A percentile compares a stretch with the other conserved stretches of the same genome.
These are phyloP conservation scores for Pipistrellus pygmaeus DNA, from an alignment of 2,797 vertebrate species.

Conservation along the genomic window DNA sequence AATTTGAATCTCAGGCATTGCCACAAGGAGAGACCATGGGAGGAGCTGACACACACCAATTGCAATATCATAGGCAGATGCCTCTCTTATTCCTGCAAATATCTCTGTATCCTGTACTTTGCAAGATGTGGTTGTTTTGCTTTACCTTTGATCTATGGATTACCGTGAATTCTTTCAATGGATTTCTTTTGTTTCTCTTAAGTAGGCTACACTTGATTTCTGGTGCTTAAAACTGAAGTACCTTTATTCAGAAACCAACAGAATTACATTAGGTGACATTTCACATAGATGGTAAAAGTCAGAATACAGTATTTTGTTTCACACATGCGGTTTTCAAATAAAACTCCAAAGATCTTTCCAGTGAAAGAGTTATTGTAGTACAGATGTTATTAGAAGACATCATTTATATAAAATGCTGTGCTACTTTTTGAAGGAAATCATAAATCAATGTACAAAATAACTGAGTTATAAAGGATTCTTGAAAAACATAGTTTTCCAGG, in stretches of 20 bases:
- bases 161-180: neutral
- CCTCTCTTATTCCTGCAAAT: neutral
- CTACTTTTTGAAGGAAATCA: neutral
- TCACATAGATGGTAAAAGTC: neutral
- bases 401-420: neutral
- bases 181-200: neutral
- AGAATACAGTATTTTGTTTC: neutral
- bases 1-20: neutral
- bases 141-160: neutral
- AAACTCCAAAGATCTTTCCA: constrained; percentile 51
- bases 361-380: neutral
- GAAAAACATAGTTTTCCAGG: neutral
- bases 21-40: neutral
- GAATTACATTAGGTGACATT: constrained; percentile 13
- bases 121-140: neutral
- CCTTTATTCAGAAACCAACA: neutral
- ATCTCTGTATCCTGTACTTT: neutral
- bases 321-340: constrained; percentile 6
- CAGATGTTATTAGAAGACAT: neutral
- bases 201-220: neutral
- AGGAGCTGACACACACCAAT: neutral
- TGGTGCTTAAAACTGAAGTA: constrained; percentile 14
- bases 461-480: neutral
- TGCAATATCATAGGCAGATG: neutral
- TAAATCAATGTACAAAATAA: constrained; percentile 27